These are phyloP conservation scores for Pogonophryne albipinna DNA, from an alignment of 2,797 vertebrate species.

Conservation along the genomic window DNA sequence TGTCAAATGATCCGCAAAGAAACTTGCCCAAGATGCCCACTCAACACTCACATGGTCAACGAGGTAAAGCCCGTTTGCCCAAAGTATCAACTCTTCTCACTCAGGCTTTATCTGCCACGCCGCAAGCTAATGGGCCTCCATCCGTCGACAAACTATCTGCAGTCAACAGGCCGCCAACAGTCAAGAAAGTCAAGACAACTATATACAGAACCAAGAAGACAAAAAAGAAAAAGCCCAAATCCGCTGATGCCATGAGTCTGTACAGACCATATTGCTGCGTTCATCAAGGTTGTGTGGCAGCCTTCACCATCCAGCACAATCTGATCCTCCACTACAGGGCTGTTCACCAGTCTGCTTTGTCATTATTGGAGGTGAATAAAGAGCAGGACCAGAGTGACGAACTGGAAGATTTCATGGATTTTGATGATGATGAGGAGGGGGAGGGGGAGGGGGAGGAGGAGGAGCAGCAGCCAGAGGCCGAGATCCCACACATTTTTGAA, in stretches of 20 bases:
- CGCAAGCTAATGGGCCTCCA: not conserved
- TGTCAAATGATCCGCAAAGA: conserved; percentile 41
- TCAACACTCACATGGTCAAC: conserved; percentile 26
- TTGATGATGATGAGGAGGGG: conserved; percentile 68
- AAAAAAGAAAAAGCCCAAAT: conserved; percentile 87
- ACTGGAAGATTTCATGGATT: conserved; percentile 71
- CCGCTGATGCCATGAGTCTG: conserved; percentile 83
- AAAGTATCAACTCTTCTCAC: conserved; percentile 13
- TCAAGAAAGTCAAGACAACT: conserved; percentile 56
- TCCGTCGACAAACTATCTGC: conserved; percentile 7
- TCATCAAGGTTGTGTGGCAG: conserved; percentile 94
- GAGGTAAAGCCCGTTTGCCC: conserved; percentile 26
- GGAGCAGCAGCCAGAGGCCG: conserved; percentile 68
- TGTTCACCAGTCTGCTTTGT: conserved; percentile 93
- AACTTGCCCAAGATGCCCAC: conserved; percentile 10
- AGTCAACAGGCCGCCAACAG: conserved; percentile 25
- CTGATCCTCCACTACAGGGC: conserved; percentile 97
- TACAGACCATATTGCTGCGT: conserved; percentile 95
- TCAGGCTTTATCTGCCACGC: conserved; percentile 30
- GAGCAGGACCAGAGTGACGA: conserved; percentile 86
- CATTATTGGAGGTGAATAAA: conserved; percentile 87
- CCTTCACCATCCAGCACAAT: conserved; percentile 97
- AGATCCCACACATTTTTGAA: conserved; percentile 86
- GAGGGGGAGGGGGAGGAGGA: too few relatives aligned
- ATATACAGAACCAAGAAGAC: conserved; percentile 67